Base-by-base conservation (phyloP, 1,140 invertebrate species). In the Cylas formicarius region DNA sequence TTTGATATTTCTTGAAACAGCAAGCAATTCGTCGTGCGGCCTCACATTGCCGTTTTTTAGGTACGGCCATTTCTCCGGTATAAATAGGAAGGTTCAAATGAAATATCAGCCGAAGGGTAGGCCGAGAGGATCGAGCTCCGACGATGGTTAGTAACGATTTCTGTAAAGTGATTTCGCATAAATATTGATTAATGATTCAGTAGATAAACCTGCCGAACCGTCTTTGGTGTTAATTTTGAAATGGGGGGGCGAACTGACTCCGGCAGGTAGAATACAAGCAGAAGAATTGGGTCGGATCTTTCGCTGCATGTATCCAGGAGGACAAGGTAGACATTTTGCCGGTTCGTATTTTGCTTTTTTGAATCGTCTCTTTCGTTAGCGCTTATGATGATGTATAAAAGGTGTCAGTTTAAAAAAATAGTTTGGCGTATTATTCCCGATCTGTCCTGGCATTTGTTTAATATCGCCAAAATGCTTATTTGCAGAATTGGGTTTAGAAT, bases 31-130 rank as follows among this genome's bases (percentile, higher is more conserved):
- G 24, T 26, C n/a, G n/a, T 26, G 24, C 24, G 24, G 24, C 24
- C n/a, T 26, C n/a, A 8, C 24, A n/a, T n/a, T n/a, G n/a, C n/a
- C n/a, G n/a, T n/a, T n/a, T 42, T 48, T 19, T 58, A 94, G 90
- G 90, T 97, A 99, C 71, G 96, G 97, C 0, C 94, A 99, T 72
- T 99, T 99, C 72, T 98, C 94, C 26, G 97, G 97, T 11, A 99
- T 99, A 50, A 99, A 99, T 77, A 81, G 97, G 32, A 99, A 99
- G 74, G 93, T 99, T 24, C 97, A 99, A 74, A 84, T 99, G 76
- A 99, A 99, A 69, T 99, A 99, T 70, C 92, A 98, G 68, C 96
- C 95, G 3, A 82, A 90, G 58, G 93, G 93, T 2, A 76, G 90
- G 45, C 91, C 92, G 9, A 78, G 91, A 58, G 83, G 86, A 50